Conservation (phyloP, 2,797 vertebrate species). For the Scleropages formosus region DNA sequence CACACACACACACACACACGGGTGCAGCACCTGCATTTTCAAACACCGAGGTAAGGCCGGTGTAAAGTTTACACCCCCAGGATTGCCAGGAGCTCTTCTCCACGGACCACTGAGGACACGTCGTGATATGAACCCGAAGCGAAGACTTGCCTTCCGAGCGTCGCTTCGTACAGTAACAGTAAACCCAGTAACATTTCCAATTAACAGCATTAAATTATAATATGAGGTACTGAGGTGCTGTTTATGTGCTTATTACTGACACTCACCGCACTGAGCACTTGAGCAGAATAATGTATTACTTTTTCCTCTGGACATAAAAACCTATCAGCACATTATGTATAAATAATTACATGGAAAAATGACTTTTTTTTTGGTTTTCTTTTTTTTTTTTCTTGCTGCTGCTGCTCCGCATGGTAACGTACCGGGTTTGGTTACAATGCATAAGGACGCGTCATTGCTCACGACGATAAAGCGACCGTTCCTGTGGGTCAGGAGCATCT, state of each 20-base stretch:
- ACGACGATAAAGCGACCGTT: too few relatives aligned
- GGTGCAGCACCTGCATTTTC: neutral
- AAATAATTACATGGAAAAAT: neutral
- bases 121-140: neutral
- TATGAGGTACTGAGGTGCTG: neutral
- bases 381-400: neutral
- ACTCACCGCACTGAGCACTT: conserved; percentile 12
- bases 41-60: too few relatives aligned
- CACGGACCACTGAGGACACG: neutral
- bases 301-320: conserved; percentile 12
- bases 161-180: too few relatives aligned
- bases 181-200: too few relatives aligned
- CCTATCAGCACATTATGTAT: conserved; percentile 16
- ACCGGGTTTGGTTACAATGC: too few relatives aligned
- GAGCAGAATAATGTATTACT: conserved; percentile 19
- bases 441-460: too few relatives aligned
- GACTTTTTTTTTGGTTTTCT: neutral
- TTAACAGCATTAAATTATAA: too few relatives aligned
- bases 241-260: neutral
- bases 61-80: too few relatives aligned
- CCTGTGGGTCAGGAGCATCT: too few relatives aligned
- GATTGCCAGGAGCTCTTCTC: neutral
- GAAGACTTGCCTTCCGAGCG: too few relatives aligned
- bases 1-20: neutral
- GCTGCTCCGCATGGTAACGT: too few relatives aligned